These are phyloP conservation scores for Leguminivora glycinivorella DNA, from an alignment of 1,140 invertebrate species.

Conservation along the genomic window DNA sequence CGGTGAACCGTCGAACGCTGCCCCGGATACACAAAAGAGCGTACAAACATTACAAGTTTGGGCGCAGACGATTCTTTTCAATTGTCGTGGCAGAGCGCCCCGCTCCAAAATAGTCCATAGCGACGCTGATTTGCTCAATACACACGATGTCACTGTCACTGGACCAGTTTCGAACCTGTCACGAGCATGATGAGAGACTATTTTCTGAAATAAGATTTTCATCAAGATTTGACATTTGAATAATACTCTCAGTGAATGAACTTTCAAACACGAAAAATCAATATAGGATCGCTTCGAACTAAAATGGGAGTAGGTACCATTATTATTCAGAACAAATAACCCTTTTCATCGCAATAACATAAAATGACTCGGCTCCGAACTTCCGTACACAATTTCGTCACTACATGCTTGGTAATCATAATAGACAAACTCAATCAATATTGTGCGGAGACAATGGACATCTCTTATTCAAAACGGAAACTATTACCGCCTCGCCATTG, in stretches of 20 bases:
- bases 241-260: not conserved
- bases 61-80: not conserved
- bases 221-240: constrained; percentile 48
- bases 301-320: not conserved
- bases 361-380: constrained; percentile 26
- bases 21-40: not conserved
- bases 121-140: constrained; percentile 52
- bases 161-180: constrained; percentile 47
- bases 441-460: constrained; percentile 68
- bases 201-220: constrained; percentile 60
- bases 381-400: constrained; percentile 53
- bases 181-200: constrained; percentile 57
- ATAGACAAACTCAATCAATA: constrained; percentile 70
- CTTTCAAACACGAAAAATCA: too few species aligned
- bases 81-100: constrained; percentile 31
- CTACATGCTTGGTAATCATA: constrained; percentile 43
- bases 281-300: too few species aligned
- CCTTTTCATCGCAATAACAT: not conserved
- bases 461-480: constrained; percentile 77
- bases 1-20: constrained; percentile 35
- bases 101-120: constrained; percentile 53
- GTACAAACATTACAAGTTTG: not conserved
- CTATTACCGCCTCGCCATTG: constrained; percentile 73
- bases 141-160: constrained; percentile 54
- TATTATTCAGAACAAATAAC: not conserved